Percentiles rank a stretch among this genome's conserved stretches.
These are phyloP conservation scores for Ephialtes manifestator DNA, from an alignment of 2,888 invertebrate species.

Conservation along the genomic window DNA sequence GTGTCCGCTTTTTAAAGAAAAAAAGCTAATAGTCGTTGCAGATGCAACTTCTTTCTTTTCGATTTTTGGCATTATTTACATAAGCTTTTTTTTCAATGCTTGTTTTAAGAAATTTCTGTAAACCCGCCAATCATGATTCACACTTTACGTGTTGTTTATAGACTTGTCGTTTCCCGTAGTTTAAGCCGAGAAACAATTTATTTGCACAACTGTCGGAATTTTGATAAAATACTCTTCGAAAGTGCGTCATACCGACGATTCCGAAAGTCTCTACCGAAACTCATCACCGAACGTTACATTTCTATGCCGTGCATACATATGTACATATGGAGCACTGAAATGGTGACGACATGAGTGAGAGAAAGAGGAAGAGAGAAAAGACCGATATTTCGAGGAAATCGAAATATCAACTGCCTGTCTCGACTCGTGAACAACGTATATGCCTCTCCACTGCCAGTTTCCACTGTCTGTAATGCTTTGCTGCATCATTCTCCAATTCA, in stretches of 20 bases:
- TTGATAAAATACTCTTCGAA: neutral
- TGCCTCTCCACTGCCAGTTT: neutral
- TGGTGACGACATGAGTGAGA: neutral
- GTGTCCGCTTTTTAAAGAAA: too few relatives aligned
- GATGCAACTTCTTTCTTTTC: too few relatives aligned
- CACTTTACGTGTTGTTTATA: too few relatives aligned
- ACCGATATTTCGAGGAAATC: constrained; percentile 35
- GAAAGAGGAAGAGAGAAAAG: constrained; percentile 3
- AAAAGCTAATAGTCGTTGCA: too few relatives aligned
- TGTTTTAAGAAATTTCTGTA: too few relatives aligned
- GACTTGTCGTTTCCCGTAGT: neutral
- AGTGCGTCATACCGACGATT: constrained; percentile 2
- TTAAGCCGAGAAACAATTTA: neutral
- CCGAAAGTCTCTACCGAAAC: constrained; percentile 2
- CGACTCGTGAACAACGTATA: neutral
- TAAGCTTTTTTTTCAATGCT: too few relatives aligned
- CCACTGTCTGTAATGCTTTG: neutral
- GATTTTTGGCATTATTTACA: too few relatives aligned
- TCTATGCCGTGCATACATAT: neutral
- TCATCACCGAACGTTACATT: constrained; percentile 11
- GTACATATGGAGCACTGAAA: too few relatives aligned
- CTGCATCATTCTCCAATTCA: constrained; percentile 21
- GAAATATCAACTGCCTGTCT: constrained; percentile 29
- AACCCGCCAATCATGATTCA: too few relatives aligned
- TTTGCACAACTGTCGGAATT: neutral